Conservation (phyloP, 2,888 invertebrate species). For the Platycnemis pennipes region DNA sequence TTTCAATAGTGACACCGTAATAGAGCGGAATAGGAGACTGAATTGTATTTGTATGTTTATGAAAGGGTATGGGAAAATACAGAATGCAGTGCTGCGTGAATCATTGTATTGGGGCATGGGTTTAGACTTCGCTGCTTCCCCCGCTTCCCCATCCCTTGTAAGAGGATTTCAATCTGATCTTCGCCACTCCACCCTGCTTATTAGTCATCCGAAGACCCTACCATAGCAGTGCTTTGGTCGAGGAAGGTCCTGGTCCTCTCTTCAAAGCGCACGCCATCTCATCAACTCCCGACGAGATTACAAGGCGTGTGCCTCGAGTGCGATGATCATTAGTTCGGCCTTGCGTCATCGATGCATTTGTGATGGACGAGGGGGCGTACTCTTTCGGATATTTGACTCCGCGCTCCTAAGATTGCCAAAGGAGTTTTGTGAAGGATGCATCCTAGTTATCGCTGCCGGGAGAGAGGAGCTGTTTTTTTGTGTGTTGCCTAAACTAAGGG, state of each 20-base stretch:
- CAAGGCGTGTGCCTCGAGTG: background rate
- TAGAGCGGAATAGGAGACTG: too few relatives aligned
- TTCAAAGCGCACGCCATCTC: background rate
- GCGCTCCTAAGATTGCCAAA: background rate
- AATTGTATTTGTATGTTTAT: background rate
- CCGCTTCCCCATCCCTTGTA: background rate
- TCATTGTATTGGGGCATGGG: background rate
- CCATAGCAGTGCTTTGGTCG: background rate
- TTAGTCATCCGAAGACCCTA: slow-evolving; percentile 29
- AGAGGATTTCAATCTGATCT: slow-evolving; percentile 58
- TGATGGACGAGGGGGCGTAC: background rate
- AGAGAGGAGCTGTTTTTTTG: background rate
- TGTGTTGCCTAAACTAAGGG: too few relatives aligned
- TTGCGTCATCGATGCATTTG: slow-evolving; percentile 33
- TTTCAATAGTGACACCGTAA: too few relatives aligned
- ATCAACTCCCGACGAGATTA: background rate
- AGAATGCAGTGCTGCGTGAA: background rate
- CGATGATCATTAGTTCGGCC: background rate
- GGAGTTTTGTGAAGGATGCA: background rate
- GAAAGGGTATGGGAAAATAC: background rate
- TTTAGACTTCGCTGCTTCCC: background rate
- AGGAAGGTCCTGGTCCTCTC: background rate
- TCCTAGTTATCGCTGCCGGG: background rate
- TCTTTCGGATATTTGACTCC: background rate
- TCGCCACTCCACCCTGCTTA: background rate